Percentiles rank a stretch among this genome's conserved stretches.
These are phyloP conservation scores for Steinernema feltiae DNA, from an alignment of 1,140 invertebrate species.

Conservation along the genomic window DNA sequence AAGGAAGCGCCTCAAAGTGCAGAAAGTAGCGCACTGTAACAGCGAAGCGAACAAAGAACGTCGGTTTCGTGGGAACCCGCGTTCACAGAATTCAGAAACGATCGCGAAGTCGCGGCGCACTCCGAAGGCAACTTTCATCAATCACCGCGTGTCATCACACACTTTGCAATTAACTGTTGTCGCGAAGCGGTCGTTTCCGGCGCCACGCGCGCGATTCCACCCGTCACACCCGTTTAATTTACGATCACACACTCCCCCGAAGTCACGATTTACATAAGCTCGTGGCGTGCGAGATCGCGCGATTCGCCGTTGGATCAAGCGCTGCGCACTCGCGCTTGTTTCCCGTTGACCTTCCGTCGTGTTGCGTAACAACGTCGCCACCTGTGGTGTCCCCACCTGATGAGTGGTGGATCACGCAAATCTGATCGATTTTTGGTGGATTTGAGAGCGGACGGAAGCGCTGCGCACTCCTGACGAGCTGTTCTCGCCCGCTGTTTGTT, in stretches of 20 bases:
- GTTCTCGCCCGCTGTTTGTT: too few species aligned
- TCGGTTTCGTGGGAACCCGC: background rate
- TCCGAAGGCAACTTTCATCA: background rate
- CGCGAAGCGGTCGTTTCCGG: slow-evolving; percentile 1
- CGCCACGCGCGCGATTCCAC: background rate
- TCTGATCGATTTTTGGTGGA: too few species aligned
- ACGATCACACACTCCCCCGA: background rate
- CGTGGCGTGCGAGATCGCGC: background rate
- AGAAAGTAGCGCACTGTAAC: too few species aligned
- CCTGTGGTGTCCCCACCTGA: background rate
- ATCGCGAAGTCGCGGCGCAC: background rate
- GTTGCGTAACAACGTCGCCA: background rate
- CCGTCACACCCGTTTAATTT: slow-evolving; percentile 15
- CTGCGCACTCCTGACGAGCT: too few species aligned
- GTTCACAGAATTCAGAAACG: background rate
- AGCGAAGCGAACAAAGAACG: background rate
- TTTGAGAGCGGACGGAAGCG: too few species aligned
- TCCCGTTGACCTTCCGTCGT: background rate
- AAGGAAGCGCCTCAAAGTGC: too few species aligned
- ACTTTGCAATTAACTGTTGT: slow-evolving; percentile 1
- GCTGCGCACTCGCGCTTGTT: background rate
- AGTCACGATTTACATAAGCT: too few species aligned
- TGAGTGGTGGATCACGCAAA: too few species aligned
- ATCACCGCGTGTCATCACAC: background rate
- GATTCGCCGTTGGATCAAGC: background rate